Conservation (phyloP, 2,888 invertebrate genomes). For the Gastrophysa polygoni region DNA sequence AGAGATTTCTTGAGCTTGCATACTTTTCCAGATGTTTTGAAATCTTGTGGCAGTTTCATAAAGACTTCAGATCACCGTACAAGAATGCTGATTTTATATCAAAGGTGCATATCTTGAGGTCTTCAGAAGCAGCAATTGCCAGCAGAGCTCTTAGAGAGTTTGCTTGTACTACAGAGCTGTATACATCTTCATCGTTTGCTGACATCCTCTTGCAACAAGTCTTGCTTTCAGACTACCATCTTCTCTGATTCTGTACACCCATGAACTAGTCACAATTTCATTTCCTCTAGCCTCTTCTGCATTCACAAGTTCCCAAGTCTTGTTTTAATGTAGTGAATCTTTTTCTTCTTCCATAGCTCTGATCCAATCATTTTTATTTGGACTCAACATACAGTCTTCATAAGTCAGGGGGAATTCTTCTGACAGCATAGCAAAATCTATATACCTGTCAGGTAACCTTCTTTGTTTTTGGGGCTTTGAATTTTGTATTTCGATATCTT, state of each 20-base stretch:
- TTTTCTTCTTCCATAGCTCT: slow-evolving; percentile 36
- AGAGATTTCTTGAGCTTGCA: slow-evolving; percentile 1
- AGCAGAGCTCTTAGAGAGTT: slow-evolving; percentile 20
- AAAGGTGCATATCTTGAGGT: background rate
- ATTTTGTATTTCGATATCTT: background rate
- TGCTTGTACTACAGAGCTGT: slow-evolving; percentile 15
- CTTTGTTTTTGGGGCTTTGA: background rate
- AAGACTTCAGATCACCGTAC: background rate
- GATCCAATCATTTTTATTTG: slow-evolving; percentile 21
- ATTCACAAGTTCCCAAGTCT: slow-evolving; percentile 33
- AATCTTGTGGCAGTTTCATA: slow-evolving; percentile 6
- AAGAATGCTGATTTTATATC: slow-evolving; percentile 4
- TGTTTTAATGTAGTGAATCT: slow-evolving; percentile 32
- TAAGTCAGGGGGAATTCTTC: slow-evolving; percentile 7
- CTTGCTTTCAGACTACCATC: slow-evolving; percentile 34
- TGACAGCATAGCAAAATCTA: slow-evolving; percentile 5
- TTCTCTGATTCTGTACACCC: slow-evolving; percentile 38
- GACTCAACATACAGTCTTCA: slow-evolving; percentile 11
- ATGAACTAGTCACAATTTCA: slow-evolving; percentile 32
- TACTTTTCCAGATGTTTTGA: background rate
- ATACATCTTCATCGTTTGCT: slow-evolving; percentile 25
- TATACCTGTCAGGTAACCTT: slow-evolving; percentile 11
- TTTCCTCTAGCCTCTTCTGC: slow-evolving; percentile 22
- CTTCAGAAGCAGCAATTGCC: slow-evolving; percentile 11
- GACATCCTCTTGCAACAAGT: slow-evolving; percentile 32